Percentiles rank a stretch among this genome's conserved stretches.
phyloP scores from a whole-genome alignment of 1,140 invertebrate genomes.

The Saccostrea cuccullata region DNA sequence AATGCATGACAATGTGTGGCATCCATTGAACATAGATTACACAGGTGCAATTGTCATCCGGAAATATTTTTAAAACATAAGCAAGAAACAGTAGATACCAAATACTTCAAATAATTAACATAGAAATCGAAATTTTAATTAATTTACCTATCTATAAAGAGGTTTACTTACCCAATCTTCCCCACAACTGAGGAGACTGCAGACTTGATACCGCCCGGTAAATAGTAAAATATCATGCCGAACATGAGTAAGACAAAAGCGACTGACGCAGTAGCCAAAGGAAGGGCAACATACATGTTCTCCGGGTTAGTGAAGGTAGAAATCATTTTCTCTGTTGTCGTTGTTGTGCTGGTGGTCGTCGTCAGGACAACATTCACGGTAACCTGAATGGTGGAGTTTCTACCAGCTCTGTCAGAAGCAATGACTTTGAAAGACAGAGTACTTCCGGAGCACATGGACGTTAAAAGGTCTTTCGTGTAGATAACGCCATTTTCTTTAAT shows the following conservation, averaged over 20 bases:
- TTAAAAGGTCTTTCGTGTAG: slow-evolving; percentile 27
- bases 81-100: neutral
- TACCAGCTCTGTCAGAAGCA: slow-evolving; percentile 25
- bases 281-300: slow-evolving; percentile 29
- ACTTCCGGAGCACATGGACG: slow-evolving; percentile 13
- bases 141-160: neutral
- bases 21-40: neutral
- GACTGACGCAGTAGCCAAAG: neutral
- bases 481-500: slow-evolving; percentile 33
- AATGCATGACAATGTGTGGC: neutral
- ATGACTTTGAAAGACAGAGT: neutral
- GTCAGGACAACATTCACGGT: slow-evolving; percentile 21
- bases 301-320: slow-evolving; percentile 30
- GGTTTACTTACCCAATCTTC: neutral
- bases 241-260: slow-evolving; percentile 19
- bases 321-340: neutral
- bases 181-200: neutral
- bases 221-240: slow-evolving; percentile 17
- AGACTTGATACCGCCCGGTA: neutral
- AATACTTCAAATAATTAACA: neutral
- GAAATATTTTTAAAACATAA: neutral
- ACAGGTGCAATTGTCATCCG: neutral
- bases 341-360: neutral
- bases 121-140: neutral
- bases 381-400: slow-evolving; percentile 19